phyloP scores from a whole-genome alignment of 2,797 vertebrate genomes.

The Toxotes lorentzi region DNA sequence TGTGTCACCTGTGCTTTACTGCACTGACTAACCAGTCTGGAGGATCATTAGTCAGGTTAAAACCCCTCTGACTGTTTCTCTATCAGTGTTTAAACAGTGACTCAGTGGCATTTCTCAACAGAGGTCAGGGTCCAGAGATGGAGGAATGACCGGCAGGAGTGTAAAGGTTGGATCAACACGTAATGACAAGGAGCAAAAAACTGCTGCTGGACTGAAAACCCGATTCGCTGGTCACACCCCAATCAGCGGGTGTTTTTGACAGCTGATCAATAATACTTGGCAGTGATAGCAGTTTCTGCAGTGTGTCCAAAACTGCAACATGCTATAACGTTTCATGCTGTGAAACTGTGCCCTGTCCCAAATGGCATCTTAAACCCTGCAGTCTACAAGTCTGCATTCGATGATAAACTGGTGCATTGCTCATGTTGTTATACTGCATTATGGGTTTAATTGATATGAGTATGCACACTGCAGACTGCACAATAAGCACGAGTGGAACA shows the following conservation, averaged over 20 bases:
- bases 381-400: not conserved
- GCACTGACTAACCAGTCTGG: slow-evolving; percentile 47
- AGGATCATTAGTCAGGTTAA: slow-evolving; percentile 49
- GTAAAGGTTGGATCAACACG: slow-evolving; percentile 53
- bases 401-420: not conserved
- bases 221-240: not conserved
- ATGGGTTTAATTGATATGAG: not conserved
- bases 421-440: not conserved
- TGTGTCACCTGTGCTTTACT: slow-evolving; percentile 55
- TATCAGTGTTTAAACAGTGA: slow-evolving; percentile 60
- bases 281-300: slow-evolving; percentile 16
- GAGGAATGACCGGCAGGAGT: slow-evolving; percentile 11
- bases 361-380: not conserved
- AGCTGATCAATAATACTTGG: slow-evolving; percentile 18
- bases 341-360: not conserved
- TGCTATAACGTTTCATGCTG: not conserved
- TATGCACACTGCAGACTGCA: not conserved
- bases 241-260: slow-evolving; percentile 45
- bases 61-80: slow-evolving; percentile 20
- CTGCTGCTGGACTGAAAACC: not conserved
- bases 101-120: slow-evolving; percentile 49
- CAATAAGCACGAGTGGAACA: not conserved
- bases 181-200: slow-evolving; percentile 24
- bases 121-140: slow-evolving; percentile 70
- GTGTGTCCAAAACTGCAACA: not conserved